These are phyloP conservation scores for Tipula helvola DNA, from an alignment of 2,888 invertebrate species.

Conservation along the genomic window DNA sequence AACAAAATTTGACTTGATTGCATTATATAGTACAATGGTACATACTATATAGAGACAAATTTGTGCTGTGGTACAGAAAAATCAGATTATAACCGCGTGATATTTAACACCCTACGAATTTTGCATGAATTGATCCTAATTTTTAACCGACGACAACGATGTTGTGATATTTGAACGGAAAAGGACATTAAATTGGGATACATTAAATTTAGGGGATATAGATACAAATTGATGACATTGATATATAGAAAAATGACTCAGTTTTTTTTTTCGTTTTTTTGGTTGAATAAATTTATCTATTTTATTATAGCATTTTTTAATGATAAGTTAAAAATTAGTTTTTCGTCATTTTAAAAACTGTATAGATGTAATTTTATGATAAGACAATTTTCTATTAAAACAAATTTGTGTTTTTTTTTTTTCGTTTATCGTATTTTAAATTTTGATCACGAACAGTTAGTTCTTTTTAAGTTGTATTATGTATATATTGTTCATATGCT, in stretches of 20 bases:
- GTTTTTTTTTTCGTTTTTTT: neutral
- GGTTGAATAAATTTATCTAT: neutral
- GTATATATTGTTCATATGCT: neutral
- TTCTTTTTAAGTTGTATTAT: neutral
- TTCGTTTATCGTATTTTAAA: neutral
- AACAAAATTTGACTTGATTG: neutral
- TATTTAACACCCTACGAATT: neutral
- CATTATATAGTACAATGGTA: neutral
- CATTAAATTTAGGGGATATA: neutral
- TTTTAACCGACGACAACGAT: neutral
- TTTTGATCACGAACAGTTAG: neutral
- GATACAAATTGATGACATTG: neutral
- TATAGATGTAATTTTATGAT: constrained; percentile 4
- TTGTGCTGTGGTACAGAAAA: neutral
- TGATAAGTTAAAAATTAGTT: constrained; percentile 4
- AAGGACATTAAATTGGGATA: neutral
- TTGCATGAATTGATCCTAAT: neutral
- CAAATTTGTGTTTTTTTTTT: neutral
- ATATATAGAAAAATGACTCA: neutral
- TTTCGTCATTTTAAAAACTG: neutral
- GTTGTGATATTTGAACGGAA: neutral
- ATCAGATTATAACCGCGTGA: neutral
- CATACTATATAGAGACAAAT: neutral
- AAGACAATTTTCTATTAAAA: neutral
- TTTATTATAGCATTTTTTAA: neutral